These are phyloP conservation scores for Argyrosomus regius DNA, from an alignment of 2,797 vertebrate species.

Conservation along the genomic window DNA sequence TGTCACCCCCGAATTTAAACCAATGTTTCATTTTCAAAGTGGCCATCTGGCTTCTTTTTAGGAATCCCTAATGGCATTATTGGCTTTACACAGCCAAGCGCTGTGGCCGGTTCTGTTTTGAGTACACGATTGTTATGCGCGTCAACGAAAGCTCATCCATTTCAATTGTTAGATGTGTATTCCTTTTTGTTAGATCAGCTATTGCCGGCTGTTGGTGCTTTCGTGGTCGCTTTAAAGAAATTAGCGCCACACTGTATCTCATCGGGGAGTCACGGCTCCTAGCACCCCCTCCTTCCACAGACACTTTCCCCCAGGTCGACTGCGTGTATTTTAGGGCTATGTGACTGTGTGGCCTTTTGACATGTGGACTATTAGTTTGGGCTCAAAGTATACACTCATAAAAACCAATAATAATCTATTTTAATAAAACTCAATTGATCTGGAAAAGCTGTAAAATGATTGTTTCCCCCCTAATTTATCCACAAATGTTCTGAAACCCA, in stretches of 20 bases:
- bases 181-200: conserved; percentile 51
- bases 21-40: conserved; percentile 20
- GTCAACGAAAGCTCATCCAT: conserved; percentile 63
- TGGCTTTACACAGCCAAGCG: conserved; percentile 54
- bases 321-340: conserved; percentile 66
- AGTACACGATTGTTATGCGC: conserved; percentile 65
- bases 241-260: conserved; percentile 75
- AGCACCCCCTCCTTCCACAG: conserved; percentile 9
- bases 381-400: conserved; percentile 4
- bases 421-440: background rate
- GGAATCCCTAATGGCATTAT: conserved; percentile 42
- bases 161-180: conserved; percentile 69
- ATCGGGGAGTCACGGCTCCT: conserved; percentile 69
- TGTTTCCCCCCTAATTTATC: background rate
- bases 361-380: conserved; percentile 48
- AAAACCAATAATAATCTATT: background rate
- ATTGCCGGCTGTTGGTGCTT: conserved; percentile 49
- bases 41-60: conserved; percentile 46
- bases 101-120: conserved; percentile 37
- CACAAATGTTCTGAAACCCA: background rate
- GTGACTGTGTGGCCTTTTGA: conserved; percentile 71
- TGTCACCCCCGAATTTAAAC: conserved; percentile 9
- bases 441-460: rapidly evolving
- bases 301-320: conserved; percentile 65
- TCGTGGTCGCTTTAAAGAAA: conserved; percentile 70